Evolutionary conservation across 2,888 invertebrate species (phyloP).

Genomic region (Drosophila neonasuta): DNA sequence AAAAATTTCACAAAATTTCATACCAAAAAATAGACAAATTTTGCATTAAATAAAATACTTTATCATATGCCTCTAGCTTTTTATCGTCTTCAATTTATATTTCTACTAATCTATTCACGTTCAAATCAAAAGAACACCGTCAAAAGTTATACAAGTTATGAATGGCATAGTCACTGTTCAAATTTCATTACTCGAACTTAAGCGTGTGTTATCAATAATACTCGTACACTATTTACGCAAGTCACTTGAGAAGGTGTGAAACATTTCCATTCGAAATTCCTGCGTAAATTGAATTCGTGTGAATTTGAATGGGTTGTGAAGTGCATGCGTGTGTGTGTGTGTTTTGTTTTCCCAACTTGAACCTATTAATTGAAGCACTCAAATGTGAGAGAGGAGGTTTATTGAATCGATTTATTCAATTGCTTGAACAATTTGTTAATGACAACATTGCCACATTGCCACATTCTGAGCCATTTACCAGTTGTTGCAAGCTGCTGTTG

Average conservation of each 20-base stretch:
- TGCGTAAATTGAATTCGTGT: constrained; percentile 13
- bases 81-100: too few relatives aligned
- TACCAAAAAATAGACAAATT: too few relatives aligned
- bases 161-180: not conserved
- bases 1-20: too few relatives aligned
- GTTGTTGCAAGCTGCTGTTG: not conserved
- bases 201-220: not conserved
- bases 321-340: not conserved
- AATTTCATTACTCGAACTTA: not conserved
- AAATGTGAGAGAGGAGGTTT: constrained; percentile 8
- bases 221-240: not conserved
- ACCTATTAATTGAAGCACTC: constrained; percentile 45
- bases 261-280: constrained; percentile 24
- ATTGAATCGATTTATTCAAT: constrained; percentile 53
- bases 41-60: too few relatives aligned
- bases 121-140: not conserved
- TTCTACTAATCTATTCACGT: too few relatives aligned
- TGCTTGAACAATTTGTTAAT: constrained; percentile 60
- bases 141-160: not conserved
- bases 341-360: constrained; percentile 18
- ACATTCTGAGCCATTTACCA: constrained; percentile 24
- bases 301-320: constrained; percentile 29
- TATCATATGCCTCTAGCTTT: too few relatives aligned
- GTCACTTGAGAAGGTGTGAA: constrained; percentile 20
- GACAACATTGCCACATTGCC: constrained; percentile 47